These are phyloP conservation scores for Ceratina calcarata DNA, from an alignment of 1,140 invertebrate genomes.

Conservation along the genomic window DNA sequence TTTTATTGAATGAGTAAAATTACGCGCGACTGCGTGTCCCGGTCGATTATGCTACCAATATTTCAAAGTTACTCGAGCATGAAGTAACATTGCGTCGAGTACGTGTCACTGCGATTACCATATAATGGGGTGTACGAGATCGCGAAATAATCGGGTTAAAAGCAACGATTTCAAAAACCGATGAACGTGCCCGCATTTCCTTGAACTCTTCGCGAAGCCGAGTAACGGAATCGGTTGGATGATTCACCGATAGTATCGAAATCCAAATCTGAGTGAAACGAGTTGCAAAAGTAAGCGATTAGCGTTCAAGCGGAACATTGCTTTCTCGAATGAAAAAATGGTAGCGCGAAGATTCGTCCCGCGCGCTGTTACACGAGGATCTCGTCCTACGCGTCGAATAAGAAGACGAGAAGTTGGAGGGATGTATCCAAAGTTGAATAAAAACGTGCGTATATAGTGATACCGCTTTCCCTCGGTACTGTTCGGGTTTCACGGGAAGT, in stretches of 20 bases:
- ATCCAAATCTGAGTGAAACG: neutral
- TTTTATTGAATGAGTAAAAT: neutral
- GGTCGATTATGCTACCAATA: conserved; percentile 40
- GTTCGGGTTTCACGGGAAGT: conserved; percentile 6
- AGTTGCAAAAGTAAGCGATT: neutral
- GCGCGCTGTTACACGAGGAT: too few relatives aligned
- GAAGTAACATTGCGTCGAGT: conserved; percentile 35
- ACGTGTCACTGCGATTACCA: conserved; percentile 45
- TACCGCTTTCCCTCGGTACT: conserved; percentile 38
- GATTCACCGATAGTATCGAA: conserved; percentile 43
- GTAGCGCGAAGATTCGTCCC: neutral
- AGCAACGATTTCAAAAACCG: conserved; percentile 41
- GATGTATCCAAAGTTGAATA: conserved; percentile 33
- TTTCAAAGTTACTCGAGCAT: conserved; percentile 34
- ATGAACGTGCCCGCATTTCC: conserved; percentile 32
- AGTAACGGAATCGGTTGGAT: conserved; percentile 40
- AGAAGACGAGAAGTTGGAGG: conserved; percentile 21
- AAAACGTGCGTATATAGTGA: neutral
- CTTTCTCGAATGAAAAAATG: neutral
- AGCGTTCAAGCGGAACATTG: too few relatives aligned
- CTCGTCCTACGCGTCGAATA: conserved; percentile 33
- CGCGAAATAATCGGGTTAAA: conserved; percentile 38
- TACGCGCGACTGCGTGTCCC: neutral
- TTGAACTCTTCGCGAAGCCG: conserved; percentile 56
- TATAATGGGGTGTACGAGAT: conserved; percentile 42